These are phyloP conservation scores for Neolamprologus toae DNA, from an alignment of 2,113 vertebrate genomes.

Conservation along the genomic window DNA sequence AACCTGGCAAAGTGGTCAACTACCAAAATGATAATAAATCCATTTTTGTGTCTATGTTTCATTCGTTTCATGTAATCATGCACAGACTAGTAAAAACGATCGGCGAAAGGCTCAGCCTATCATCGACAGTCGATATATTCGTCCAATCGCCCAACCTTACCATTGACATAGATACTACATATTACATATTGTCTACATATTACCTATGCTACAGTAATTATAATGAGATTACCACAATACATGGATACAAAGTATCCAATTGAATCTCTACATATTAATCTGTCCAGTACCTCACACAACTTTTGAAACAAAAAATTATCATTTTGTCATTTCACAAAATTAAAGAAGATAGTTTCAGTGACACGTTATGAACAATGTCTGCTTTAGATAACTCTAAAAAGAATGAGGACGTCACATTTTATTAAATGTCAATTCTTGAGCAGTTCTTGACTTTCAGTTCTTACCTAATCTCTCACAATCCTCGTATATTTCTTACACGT, in stretches of 20 bases:
- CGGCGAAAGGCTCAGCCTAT: background rate
- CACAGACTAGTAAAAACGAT: accelerated
- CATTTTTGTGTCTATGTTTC: background rate
- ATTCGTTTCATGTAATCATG: background rate
- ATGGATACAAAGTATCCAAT: background rate
- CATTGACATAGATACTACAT: background rate
- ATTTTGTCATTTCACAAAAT: background rate
- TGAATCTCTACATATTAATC: background rate
- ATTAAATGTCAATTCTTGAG: background rate
- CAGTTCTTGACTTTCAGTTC: background rate
- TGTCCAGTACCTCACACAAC: background rate
- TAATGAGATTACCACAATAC: background rate
- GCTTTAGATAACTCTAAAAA: background rate
- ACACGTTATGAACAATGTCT: background rate
- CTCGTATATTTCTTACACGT: background rate
- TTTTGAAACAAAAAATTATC: background rate
- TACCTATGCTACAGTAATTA: background rate
- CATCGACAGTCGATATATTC: background rate
- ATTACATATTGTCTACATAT: background rate
- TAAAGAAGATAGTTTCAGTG: background rate
- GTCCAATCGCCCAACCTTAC: background rate
- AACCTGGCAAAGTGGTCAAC: background rate
- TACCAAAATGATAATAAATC: background rate
- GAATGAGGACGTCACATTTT: background rate
- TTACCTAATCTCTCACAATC: background rate